Conservation (phyloP, 2,888 invertebrate genomes). For the Brachycybe producta region DNA sequence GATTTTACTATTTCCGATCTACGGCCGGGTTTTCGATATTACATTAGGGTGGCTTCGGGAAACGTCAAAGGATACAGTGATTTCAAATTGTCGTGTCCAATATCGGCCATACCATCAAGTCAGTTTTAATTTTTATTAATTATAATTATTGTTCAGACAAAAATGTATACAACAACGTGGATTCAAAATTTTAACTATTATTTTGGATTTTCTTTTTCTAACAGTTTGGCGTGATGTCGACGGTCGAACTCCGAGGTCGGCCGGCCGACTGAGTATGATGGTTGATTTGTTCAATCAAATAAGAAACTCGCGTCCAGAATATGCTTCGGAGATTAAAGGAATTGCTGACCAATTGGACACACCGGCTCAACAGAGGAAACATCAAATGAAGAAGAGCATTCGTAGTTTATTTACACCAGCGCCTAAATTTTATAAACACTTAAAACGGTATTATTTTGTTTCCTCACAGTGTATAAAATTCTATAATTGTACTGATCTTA, state of each 20-base stretch:
- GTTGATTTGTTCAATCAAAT: conserved; percentile 60
- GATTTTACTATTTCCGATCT: conserved; percentile 55
- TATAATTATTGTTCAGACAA: too few relatives aligned
- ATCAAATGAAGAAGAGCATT: conserved; percentile 55
- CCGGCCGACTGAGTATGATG: conserved; percentile 55
- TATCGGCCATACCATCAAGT: conserved; percentile 81
- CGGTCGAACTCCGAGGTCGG: conserved; percentile 50
- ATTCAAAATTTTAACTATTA: conserved; percentile 1
- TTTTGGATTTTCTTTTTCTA: conserved; percentile 14
- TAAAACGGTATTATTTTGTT: conserved; percentile 68
- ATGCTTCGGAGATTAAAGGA: conserved; percentile 47
- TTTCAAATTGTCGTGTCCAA: conserved; percentile 60
- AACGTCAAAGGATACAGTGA: conserved; percentile 84
- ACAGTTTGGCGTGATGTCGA: conserved; percentile 77
- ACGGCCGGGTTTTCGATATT: conserved; percentile 72
- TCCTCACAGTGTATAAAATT: too few relatives aligned
- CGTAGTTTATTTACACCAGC: conserved; percentile 90
- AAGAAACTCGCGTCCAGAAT: conserved; percentile 44
- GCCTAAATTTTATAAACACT: conserved; percentile 89
- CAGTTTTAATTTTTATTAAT: conserved; percentile 39
- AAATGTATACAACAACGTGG: neutral
- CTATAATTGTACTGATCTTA: neutral
- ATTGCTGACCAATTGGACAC: conserved; percentile 37
- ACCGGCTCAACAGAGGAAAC: conserved; percentile 50
- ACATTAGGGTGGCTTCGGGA: conserved; percentile 80